phyloP scores from a whole-genome alignment of 2,888 invertebrate genomes.

The Rhingia campestris region DNA sequence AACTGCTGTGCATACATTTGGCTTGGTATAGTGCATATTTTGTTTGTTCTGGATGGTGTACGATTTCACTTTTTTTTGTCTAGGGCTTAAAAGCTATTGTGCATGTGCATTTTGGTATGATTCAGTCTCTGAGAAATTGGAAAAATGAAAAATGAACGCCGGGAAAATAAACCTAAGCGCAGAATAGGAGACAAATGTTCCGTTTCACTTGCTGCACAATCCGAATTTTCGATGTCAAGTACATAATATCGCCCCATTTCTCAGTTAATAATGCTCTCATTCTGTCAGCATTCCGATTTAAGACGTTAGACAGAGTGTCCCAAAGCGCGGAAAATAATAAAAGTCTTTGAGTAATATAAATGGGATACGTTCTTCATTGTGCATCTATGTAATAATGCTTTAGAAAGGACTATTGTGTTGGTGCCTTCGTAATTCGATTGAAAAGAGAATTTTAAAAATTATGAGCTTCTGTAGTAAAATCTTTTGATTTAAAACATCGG shows the following conservation, averaged over 20 bases:
- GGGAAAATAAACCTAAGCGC: conserved; percentile 6
- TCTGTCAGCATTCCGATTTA: conserved; percentile 4
- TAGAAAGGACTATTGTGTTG: background rate
- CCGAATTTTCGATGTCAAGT: conserved; percentile 2
- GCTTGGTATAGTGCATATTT: conserved; percentile 21
- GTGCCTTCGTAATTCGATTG: background rate
- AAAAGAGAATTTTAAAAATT: too few relatives aligned
- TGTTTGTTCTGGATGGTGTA: conserved; percentile 57
- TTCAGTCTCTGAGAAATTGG: background rate
- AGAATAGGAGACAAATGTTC: conserved; percentile 8
- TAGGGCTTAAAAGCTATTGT: background rate
- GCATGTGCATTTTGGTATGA: conserved; percentile 6
- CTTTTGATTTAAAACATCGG: too few relatives aligned
- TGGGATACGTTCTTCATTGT: conserved; percentile 12
- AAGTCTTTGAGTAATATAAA: conserved; percentile 12
- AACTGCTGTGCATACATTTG: conserved; percentile 33
- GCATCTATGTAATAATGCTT: conserved; percentile 13
- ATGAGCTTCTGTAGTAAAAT: too few relatives aligned
- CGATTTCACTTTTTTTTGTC: conserved; percentile 10
- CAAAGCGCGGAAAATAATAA: background rate
- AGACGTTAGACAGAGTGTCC: conserved; percentile 10
- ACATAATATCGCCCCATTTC: conserved; percentile 34
- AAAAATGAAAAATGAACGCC: background rate
- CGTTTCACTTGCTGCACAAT: background rate
- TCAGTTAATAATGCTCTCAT: conserved; percentile 33